Base-by-base conservation (phyloP, 2,797 vertebrate genomes). In the Zonotrichia albicollis region DNA sequence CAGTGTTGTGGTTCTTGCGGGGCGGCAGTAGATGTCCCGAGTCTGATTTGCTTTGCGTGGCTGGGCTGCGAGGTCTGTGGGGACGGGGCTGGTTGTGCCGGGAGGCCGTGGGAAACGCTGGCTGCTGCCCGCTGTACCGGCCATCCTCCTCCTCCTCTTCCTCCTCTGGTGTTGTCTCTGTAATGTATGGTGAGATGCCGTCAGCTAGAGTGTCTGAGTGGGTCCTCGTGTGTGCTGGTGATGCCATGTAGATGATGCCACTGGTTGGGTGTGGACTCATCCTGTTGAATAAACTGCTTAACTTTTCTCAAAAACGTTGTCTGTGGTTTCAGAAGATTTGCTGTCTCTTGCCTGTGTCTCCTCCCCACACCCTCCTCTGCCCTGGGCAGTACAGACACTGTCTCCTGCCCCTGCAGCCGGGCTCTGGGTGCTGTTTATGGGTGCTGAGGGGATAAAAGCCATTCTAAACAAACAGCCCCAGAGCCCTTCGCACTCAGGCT, bases 281-380 rank as follows among this genome's bases (percentile, higher is more conserved):
- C 98, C 97, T 92, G 94, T 99, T 97, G 98, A 99, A 99, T 99
- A 99, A 99, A 97, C 97, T 97, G 98, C 98, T 98, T 97, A 98
- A 97, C 97, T 98, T 98, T 98, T 98, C 98, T 98, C 97, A 97
- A 60, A 60, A 58, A 5, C 1, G 5, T 55, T 27, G 25, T 10
- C 17, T 94, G 94, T 96, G 67, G 51, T 97, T 96, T 96, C 68
- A 18, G 48, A 66, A 7, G 57, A 11, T 75, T 53, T 26, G n/a
- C 34, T 61, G 61, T 27, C 36, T 60, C 55, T 53, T 55, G 55
- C 22, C 55, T 55, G 48, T 76, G 36, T 27, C 32, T 50, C 36
- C 32, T 46, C 14, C 23, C n/a, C 72, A 53, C 17, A 4, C 29
- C 29, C 12, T 48, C 10, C 15, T 23, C 10, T 2, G 0, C 50